Base-by-base conservation (phyloP, 2,797 vertebrate species). In the Heteromormyrus szaboi region DNA sequence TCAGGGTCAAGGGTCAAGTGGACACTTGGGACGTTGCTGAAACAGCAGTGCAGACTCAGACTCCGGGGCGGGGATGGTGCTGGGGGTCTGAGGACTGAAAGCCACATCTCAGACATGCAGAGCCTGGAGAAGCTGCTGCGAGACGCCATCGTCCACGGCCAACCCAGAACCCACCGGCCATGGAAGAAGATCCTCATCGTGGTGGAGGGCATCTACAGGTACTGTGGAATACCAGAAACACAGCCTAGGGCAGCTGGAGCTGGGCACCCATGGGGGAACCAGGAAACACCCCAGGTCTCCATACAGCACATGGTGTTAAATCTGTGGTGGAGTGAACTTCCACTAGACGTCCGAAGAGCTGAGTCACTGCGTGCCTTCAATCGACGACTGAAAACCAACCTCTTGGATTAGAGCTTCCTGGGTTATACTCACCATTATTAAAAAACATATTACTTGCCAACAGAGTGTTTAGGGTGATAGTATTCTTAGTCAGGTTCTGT, bases 151-250 rank as follows among this genome's bases (percentile, higher is more conserved):
- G 97, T 97, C 22, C 97, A 99, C 84, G 98, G 98, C 87, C 98
- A 99, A 93, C 97, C 98, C 86, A 96, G 98, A 92, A 99, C 98
- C 3, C 97, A 97, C 93, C 95, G 98, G 81, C 98, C 98, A 85
- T 99, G 98, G 98, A 99, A 98, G 95, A 99, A 99, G 93, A 99
- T 99, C 89, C 97, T 99, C 83, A 99, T 99, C 33, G 92, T 99
- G 72, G 98, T 99, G 89, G 98, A 99, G 94, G 98, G 98, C 89
- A 98, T 99, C 91, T 99, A 98, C 96, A 99, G 98, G 98, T 99
- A 96, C n/a, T 51, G 50, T 25, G 41, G 25, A 50, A 84, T 44
- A n/a, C 41, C 8, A 44, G 25, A 85, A 51, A 51, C 12, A 2
- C 29, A 19, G 14, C 72, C 29, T 65, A 33, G 14, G 17, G 37